Evolutionary conservation across 2,888 invertebrate species (phyloP).

Genomic region (Margaritifera margaritifera): DNA sequence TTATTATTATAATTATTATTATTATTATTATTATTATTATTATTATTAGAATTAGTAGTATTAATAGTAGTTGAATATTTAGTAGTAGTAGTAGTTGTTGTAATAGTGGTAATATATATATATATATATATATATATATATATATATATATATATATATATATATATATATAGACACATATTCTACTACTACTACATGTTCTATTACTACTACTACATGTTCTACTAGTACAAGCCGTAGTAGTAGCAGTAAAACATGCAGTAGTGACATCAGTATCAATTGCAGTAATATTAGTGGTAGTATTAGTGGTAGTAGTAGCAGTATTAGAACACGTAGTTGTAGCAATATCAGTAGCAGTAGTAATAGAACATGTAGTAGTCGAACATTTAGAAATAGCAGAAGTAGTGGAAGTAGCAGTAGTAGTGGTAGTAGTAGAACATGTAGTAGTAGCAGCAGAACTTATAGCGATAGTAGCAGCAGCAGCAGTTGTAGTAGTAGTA

Average conservation of each 20-base stretch:
- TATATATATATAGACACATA: too few relatives aligned
- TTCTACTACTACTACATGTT: too few relatives aligned
- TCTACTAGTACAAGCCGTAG: too few relatives aligned
- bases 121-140: too few relatives aligned
- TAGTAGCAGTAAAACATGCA: conserved; percentile 5
- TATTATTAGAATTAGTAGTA: conserved; percentile 10
- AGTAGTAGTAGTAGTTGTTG: conserved; percentile 10
- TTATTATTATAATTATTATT: conserved; percentile 1
- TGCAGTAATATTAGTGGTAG: conserved; percentile 9
- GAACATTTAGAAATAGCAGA: neutral
- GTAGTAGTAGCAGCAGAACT: conserved; percentile 7
- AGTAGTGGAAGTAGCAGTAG: neutral
- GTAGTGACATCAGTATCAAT: conserved; percentile 1
- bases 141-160: too few relatives aligned
- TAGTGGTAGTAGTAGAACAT: conserved; percentile 3
- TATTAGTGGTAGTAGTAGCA: conserved; percentile 4
- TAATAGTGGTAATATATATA: too few relatives aligned
- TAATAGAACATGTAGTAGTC: conserved; percentile 5
- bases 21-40: conserved; percentile 3
- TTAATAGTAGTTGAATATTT: conserved; percentile 7
- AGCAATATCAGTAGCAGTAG: conserved; percentile 4
- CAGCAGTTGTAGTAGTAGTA: conserved; percentile 6
- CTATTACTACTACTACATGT: too few relatives aligned
- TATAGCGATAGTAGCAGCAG: neutral
- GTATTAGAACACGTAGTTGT: neutral